Evolutionary conservation across 2,113 vertebrate genomes (phyloP), one percentile per base, ranked within the genome.

Genomic region (Cephalophus harveyi): DNA sequence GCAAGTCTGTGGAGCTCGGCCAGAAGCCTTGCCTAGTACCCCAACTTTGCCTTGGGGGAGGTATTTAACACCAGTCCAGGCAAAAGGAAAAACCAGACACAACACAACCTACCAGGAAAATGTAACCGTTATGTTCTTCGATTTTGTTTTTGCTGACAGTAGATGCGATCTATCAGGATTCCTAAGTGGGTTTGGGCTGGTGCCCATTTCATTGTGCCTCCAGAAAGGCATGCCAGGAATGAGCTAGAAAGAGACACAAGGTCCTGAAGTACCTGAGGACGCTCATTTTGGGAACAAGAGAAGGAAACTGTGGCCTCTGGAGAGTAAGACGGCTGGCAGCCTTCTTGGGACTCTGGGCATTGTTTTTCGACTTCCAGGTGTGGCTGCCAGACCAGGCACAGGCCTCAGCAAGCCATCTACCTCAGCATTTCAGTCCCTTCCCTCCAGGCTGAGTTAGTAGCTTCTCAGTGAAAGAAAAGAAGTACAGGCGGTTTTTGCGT

Each of bases 181-280:
- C 87, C 92, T 82, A 62, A 83, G 76, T 67, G 89, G 43, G 82
- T 96, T 92, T 6, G 97, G 93, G 79, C 94, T 71, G 33, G n/a
- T 89, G 87, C 93, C 96, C n/a, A 2, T 54, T 54, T 30, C 55
- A 46, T 71, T 94, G 74, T 95, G 89, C 60, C 55, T 78, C 23
- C 52, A 12, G 86, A 92, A 43, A 89, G 59, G 54, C 33, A 74
- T 2, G 6, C 91, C 76, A 87, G 93, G 82, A 97, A 87, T 17
- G 85, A 94, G 62, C 92, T 81, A 8, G 81, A 86, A 82, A 79
- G 79, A 82, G 82, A 59, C 55, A 9, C 19, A 12, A 60, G 96
- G n/a, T 62, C 50, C 88, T 10, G 1, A n/a, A 40, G 50, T 36
- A 43, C 82, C 78, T 94, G 48, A 40, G 89, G 95, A 64, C 2